These are phyloP conservation scores for Bathynomus jamesi DNA, from an alignment of 1,140 invertebrate species.

Conservation along the genomic window DNA sequence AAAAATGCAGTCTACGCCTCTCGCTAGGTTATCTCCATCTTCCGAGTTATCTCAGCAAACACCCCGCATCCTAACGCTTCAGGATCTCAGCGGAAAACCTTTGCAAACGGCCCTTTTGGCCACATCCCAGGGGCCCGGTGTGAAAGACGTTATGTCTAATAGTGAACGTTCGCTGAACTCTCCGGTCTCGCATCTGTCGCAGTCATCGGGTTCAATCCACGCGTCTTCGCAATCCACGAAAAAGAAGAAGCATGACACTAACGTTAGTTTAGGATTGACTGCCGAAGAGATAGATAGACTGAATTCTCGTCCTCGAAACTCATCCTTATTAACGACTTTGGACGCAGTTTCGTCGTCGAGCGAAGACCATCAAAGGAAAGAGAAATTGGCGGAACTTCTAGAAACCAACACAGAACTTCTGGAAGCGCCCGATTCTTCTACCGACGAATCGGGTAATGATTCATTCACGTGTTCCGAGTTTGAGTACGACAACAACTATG, in stretches of 20 bases:
- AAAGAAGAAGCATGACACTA: slow-evolving; percentile 39
- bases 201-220: slow-evolving; percentile 54
- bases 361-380: slow-evolving; percentile 52
- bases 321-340: slow-evolving; percentile 73
- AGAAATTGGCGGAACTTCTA: slow-evolving; percentile 42
- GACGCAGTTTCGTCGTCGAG: slow-evolving; percentile 88
- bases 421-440: slow-evolving; percentile 57
- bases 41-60: slow-evolving; percentile 84
- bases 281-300: slow-evolving; percentile 62
- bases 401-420: slow-evolving; percentile 44
- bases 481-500: slow-evolving; percentile 86
- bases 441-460: slow-evolving; percentile 91
- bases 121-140: slow-evolving; percentile 57
- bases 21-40: slow-evolving; percentile 80
- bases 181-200: slow-evolving; percentile 75
- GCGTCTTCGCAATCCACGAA: slow-evolving; percentile 52
- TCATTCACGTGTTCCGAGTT: slow-evolving; percentile 97
- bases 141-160: slow-evolving; percentile 56
- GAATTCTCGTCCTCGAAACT: slow-evolving; percentile 71
- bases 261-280: slow-evolving; percentile 63
- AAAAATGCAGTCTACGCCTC: slow-evolving; percentile 68
- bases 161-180: slow-evolving; percentile 82
- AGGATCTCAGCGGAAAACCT: slow-evolving; percentile 87
- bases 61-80: slow-evolving; percentile 78
- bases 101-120: slow-evolving; percentile 77